phyloP scores from a whole-genome alignment of 2,888 invertebrate genomes.

The Cheilosia soror region DNA sequence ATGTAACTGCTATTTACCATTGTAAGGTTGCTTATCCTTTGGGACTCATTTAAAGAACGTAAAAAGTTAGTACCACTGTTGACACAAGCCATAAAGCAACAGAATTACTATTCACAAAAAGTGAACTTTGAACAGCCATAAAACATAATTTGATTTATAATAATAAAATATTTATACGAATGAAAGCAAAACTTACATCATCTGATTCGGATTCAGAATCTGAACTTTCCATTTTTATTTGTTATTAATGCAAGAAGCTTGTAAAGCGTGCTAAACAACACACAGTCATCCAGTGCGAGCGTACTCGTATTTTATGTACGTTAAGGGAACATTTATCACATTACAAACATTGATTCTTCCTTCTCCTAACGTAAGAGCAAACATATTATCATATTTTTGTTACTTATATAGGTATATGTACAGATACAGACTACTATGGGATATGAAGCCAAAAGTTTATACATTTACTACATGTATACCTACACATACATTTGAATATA shows the following conservation, averaged over 20 bases:
- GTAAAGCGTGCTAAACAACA: conserved; percentile 40
- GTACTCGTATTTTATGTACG: conserved; percentile 5
- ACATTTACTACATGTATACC: background rate
- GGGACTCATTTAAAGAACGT: background rate
- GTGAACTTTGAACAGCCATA: background rate
- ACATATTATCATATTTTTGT: conserved; percentile 32
- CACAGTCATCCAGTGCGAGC: conserved; percentile 49
- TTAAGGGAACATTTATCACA: conserved; percentile 44
- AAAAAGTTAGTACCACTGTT: background rate
- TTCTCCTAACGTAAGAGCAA: conserved; percentile 61
- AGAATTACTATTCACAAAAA: background rate
- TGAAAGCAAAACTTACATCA: background rate
- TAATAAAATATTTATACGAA: background rate
- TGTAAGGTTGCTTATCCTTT: too few species aligned
- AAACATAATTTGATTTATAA: background rate
- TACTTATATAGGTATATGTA: background rate
- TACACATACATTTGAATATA: background rate
- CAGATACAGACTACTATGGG: background rate
- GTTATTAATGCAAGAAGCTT: conserved; percentile 32
- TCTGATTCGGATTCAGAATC: background rate
- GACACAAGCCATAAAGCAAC: background rate
- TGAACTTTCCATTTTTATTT: conserved; percentile 4
- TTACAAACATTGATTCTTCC: conserved; percentile 50
- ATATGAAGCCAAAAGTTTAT: background rate
- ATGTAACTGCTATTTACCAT: too few species aligned